phyloP scores from a whole-genome alignment of 2,113 vertebrate genomes.

The Panthera uncia region DNA sequence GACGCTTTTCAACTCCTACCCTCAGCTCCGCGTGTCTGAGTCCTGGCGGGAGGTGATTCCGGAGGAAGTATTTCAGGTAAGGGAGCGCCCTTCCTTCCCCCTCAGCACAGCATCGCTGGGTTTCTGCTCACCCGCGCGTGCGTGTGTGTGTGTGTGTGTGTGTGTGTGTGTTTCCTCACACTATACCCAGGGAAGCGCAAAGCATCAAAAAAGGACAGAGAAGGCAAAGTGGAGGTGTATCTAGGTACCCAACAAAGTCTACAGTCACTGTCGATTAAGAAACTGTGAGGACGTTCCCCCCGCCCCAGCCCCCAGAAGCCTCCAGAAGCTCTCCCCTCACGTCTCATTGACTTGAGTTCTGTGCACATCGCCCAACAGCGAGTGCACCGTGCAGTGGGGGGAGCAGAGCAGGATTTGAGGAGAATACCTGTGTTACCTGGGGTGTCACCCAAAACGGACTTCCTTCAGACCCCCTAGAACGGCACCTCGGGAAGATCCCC shows the following conservation, averaged over 20 bases:
- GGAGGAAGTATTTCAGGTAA: conserved; percentile 81
- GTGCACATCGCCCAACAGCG: fast-evolving
- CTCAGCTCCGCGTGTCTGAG: conserved; percentile 74
- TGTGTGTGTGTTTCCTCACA: neutral
- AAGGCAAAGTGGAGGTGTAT: fast-evolving
- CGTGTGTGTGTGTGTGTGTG: no score
- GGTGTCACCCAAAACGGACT: neutral
- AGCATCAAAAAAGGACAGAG: neutral
- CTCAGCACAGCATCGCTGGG: fast-evolving
- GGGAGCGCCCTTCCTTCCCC: neutral
- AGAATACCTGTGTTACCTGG: fast-evolving
- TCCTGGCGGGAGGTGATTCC: conserved; percentile 82
- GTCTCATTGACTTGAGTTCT: neutral
- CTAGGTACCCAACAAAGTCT: fast-evolving
- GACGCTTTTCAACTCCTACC: conserved; percentile 86
- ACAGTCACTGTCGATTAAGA: neutral
- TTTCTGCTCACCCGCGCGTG: fast-evolving
- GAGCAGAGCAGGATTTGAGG: fast-evolving
- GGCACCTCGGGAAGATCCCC: fast-evolving
- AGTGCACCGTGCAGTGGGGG: fast-evolving
- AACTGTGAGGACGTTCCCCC: fast-evolving
- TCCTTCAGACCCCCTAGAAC: neutral
- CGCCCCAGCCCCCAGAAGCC: neutral
- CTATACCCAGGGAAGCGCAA: neutral
- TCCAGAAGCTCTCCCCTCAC: neutral